phyloP scores from a whole-genome alignment of 2,888 invertebrate genomes.

The Drosophila merina region DNA sequence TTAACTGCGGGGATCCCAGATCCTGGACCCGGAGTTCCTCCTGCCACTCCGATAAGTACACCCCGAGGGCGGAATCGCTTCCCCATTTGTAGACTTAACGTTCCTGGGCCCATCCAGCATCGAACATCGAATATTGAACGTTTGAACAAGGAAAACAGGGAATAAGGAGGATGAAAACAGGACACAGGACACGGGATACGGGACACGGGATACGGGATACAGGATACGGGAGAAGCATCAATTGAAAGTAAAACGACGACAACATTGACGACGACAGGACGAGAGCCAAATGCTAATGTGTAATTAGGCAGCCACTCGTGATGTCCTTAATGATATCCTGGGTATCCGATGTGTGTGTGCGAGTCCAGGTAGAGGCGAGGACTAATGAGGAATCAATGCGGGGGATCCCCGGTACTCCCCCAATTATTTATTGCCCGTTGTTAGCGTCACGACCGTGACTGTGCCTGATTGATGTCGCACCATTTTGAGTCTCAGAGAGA shows the following conservation, averaged over 20 bases:
- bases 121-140: conserved; percentile 4
- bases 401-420: conserved; percentile 7
- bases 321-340: conserved; percentile 58
- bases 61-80: conserved; percentile 9
- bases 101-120: conserved; percentile 9
- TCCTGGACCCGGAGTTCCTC: background rate
- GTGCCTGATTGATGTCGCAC: conserved; percentile 18
- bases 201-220: background rate
- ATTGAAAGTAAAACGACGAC: conserved; percentile 7
- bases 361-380: background rate
- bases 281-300: conserved; percentile 50
- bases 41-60: conserved; percentile 8
- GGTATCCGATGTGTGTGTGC: conserved; percentile 24
- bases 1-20: conserved; percentile 1
- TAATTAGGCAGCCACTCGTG: conserved; percentile 53
- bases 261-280: conserved; percentile 2
- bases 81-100: conserved; percentile 28
- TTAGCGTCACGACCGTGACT: conserved; percentile 60
- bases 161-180: background rate
- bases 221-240: background rate
- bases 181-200: background rate
- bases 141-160: background rate
- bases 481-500: background rate
- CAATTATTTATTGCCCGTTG: conserved; percentile 55
- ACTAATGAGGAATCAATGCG: conserved; percentile 32